Percentiles rank a stretch among this genome's conserved stretches.
Evolutionary conservation across 2,797 vertebrate species (phyloP).

Genomic region (Danionella dracula): DNA sequence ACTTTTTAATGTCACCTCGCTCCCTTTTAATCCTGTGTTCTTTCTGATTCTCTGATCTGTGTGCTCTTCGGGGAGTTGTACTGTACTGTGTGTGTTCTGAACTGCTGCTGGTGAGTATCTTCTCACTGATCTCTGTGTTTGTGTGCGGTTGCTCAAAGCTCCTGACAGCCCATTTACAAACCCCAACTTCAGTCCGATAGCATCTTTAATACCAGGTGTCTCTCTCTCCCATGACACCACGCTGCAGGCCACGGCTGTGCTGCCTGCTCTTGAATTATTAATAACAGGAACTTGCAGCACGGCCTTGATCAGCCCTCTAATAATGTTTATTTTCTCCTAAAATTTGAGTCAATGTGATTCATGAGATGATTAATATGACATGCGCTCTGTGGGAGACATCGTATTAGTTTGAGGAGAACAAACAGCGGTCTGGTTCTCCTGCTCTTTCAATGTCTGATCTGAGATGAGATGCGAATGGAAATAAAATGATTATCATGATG

Average conservation of each 20-base stretch:
- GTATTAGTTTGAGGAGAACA: slow-evolving; percentile 48
- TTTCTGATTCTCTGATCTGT: slow-evolving; percentile 27
- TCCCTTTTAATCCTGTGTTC: slow-evolving; percentile 5
- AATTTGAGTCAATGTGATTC: slow-evolving; percentile 41
- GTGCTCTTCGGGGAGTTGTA: slow-evolving; percentile 33
- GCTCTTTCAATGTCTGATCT: not conserved
- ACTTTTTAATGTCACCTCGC: slow-evolving; percentile 18
- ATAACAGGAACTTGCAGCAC: slow-evolving; percentile 40
- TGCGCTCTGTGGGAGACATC: slow-evolving; percentile 45
- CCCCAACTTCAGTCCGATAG: slow-evolving; percentile 47
- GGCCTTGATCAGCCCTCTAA: slow-evolving; percentile 47
- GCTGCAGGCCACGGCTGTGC: slow-evolving; percentile 32
- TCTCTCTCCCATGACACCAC: slow-evolving; percentile 53
- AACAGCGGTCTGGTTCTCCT: slow-evolving; percentile 1
- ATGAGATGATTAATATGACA: slow-evolving; percentile 58
- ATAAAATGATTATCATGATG: not conserved
- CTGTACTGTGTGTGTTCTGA: not conserved
- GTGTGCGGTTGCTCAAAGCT: slow-evolving; percentile 12
- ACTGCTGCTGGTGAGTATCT: not conserved
- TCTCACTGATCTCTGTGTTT: slow-evolving; percentile 23
- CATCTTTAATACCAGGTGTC: slow-evolving; percentile 59
- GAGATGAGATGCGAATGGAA: not conserved
- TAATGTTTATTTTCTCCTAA: slow-evolving; percentile 49
- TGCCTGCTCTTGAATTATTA: slow-evolving; percentile 57
- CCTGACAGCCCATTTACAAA: slow-evolving; percentile 35